These are phyloP conservation scores for Onychomys arenicola DNA, from an alignment of 2,797 vertebrate species.

Conservation along the genomic window DNA sequence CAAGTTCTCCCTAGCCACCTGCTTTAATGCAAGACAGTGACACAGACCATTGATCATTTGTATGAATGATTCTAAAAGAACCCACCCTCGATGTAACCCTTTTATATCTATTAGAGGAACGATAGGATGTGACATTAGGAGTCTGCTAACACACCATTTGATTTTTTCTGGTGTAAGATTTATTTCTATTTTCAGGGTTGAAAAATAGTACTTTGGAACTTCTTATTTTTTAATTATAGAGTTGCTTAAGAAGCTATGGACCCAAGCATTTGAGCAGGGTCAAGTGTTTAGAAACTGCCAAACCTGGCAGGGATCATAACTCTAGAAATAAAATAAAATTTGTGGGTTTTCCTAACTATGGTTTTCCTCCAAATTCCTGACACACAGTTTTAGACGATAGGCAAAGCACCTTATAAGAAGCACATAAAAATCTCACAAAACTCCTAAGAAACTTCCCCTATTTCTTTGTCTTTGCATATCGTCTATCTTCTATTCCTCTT, in stretches of 20 bases:
- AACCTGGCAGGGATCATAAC: neutral
- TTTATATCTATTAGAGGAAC: neutral
- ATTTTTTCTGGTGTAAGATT: constrained; percentile 6
- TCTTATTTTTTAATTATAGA: neutral
- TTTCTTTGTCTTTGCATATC: constrained; percentile 29
- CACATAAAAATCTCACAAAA: neutral
- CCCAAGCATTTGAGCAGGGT: neutral
- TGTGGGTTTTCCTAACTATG: too few species aligned
- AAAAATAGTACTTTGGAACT: neutral
- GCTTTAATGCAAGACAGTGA: neutral
- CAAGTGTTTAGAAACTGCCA: neutral
- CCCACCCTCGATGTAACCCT: neutral
- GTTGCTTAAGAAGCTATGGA: neutral
- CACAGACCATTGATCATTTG: neutral
- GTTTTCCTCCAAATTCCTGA: neutral
- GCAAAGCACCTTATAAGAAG: neutral
- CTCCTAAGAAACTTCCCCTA: constrained; percentile 54
- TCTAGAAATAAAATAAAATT: neutral
- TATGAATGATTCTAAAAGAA: neutral
- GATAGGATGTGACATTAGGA: neutral
- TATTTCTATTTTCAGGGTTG: neutral
- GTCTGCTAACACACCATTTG: neutral
- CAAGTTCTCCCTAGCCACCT: neutral
- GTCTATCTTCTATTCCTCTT: constrained; percentile 69
- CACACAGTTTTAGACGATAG: neutral